Evolutionary conservation across 2,113 vertebrate species (phyloP).

Genomic region (Tapirus terrestris): DNA sequence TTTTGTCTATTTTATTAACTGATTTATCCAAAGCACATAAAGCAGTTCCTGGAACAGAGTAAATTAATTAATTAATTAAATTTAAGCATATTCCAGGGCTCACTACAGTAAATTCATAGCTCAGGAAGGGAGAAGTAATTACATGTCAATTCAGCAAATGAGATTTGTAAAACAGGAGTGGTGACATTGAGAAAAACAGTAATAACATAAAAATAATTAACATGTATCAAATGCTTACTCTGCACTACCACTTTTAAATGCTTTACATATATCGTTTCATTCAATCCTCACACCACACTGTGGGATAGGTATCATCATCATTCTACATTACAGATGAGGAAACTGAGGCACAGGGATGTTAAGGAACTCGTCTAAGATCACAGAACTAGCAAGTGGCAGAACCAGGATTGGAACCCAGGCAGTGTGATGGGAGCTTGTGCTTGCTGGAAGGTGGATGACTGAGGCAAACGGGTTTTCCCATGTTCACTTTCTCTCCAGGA

Average conservation of each 20-base stretch:
- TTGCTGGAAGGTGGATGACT: not conserved
- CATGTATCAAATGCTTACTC: not conserved
- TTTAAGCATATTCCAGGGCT: not conserved
- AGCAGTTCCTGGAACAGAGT: not conserved
- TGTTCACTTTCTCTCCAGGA: not conserved
- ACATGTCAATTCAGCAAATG: not conserved
- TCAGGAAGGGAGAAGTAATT: not conserved
- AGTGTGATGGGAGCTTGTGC: not conserved
- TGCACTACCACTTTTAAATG: not conserved
- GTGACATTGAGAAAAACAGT: not conserved
- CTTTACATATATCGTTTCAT: not conserved
- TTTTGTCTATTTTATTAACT: not conserved
- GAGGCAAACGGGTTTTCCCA: not conserved
- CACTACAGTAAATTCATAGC: not conserved
- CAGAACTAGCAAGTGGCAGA: not conserved
- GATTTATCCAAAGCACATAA: not conserved
- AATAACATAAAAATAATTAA: not conserved
- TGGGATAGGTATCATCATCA: not conserved
- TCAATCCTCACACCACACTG: not conserved
- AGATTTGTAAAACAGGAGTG: not conserved
- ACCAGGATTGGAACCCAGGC: not conserved
- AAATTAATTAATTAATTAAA: not conserved
- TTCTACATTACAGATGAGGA: not conserved
- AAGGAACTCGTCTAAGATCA: not conserved
- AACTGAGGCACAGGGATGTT: not conserved